Percentiles rank a stretch among this genome's conserved stretches.
phyloP scores from a whole-genome alignment of 2,888 invertebrate species.

The Caenorhabditis virilis region DNA sequence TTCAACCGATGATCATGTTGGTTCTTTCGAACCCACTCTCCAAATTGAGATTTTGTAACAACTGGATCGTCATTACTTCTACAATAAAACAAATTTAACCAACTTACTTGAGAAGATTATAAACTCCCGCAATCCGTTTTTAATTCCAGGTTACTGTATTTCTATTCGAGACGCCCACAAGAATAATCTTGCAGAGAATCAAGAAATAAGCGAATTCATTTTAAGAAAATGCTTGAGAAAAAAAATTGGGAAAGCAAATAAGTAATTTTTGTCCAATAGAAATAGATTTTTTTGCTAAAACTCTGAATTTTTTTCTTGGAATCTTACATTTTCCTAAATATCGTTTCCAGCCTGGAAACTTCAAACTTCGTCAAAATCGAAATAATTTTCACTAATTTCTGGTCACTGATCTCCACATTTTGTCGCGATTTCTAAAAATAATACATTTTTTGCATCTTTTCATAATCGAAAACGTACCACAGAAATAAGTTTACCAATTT shows the following conservation, averaged over 20 bases:
- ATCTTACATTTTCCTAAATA: constrained; percentile 30
- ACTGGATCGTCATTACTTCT: constrained; percentile 29
- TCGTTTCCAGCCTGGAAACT: constrained; percentile 15
- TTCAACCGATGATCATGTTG: constrained; percentile 96
- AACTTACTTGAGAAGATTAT: neutral
- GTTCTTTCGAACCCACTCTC: constrained; percentile 53
- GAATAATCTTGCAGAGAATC: no score
- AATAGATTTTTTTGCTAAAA: neutral
- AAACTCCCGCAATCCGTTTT: neutral
- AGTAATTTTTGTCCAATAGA: no score
- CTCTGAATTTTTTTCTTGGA: neutral
- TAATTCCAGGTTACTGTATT: no score
- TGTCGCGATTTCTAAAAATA: constrained; percentile 16
- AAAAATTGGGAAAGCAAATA: no score
- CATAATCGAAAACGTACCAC: constrained; percentile 5
- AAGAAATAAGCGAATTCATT: no score
- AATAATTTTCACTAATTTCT: constrained; percentile 29
- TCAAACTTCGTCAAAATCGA: constrained; percentile 32
- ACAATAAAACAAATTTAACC: neutral
- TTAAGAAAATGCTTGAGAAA: no score
- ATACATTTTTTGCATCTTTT: neutral
- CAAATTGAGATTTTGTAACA: constrained; percentile 40
- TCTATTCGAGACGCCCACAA: no score
- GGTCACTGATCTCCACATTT: constrained; percentile 29
- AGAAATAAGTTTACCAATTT: constrained; percentile 18